Conservation (phyloP, 2,888 invertebrate species). For the Argyra leucocephala region DNA sequence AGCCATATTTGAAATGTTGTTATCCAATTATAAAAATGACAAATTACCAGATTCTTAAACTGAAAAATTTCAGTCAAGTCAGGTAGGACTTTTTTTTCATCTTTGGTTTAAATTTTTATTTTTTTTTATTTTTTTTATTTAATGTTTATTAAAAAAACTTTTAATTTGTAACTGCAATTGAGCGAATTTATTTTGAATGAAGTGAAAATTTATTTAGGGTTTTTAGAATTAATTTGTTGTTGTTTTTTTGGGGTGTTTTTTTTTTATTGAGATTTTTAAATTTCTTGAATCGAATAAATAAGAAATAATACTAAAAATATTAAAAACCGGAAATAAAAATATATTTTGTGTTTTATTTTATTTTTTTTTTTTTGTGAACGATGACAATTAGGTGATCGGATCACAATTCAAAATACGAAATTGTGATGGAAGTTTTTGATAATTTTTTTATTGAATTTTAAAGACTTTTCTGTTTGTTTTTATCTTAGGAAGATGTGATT, state of each 20-base stretch:
- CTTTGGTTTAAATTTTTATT: background rate
- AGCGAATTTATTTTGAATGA: too few relatives aligned
- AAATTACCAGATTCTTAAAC: conserved; percentile 9
- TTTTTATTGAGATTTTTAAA: background rate
- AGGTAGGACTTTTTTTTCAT: background rate
- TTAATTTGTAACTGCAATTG: too few relatives aligned
- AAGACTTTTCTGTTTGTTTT: too few relatives aligned
- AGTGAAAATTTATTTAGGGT: too few relatives aligned
- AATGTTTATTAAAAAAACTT: too few relatives aligned
- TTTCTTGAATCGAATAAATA: background rate
- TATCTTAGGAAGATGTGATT: too few relatives aligned
- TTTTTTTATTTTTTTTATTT: background rate
- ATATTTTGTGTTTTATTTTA: too few relatives aligned
- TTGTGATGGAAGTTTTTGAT: background rate
- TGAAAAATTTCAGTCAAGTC: background rate
- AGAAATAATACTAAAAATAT: conserved; percentile 2
- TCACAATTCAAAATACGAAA: too few relatives aligned
- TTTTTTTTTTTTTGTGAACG: too few relatives aligned
- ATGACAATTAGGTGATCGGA: background rate
- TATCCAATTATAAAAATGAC: conserved; percentile 11
- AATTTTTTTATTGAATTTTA: background rate
- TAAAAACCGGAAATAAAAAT: background rate
- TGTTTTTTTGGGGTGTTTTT: too few relatives aligned
- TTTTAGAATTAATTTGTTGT: too few relatives aligned
- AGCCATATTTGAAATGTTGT: conserved; percentile 11